Evolutionary conservation across 2,888 invertebrate species (phyloP).

Genomic region (Mythimna impura): DNA sequence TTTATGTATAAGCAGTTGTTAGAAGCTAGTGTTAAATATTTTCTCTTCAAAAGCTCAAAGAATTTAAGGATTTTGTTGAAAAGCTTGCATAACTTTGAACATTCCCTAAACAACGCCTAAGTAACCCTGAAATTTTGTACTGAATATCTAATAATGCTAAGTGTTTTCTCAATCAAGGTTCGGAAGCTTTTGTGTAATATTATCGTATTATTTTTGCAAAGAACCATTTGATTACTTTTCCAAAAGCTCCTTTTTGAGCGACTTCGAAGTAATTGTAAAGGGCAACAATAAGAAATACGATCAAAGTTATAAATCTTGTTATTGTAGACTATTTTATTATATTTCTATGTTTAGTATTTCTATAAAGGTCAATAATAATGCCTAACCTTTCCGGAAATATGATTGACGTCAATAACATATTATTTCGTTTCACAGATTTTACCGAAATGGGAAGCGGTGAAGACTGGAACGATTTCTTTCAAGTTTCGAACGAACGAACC

Average conservation of each 20-base stretch:
- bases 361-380: conserved; percentile 1
- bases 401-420: background rate
- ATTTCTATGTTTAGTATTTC: conserved; percentile 10
- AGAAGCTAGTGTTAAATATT: conserved; percentile 4
- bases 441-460: conserved; percentile 97
- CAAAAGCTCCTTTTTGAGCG: conserved; percentile 3
- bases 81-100: conserved; percentile 31
- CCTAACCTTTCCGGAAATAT: background rate
- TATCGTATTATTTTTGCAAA: conserved; percentile 16
- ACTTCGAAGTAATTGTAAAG: conserved; percentile 3
- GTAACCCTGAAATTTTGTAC: conserved; percentile 30
- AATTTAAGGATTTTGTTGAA: conserved; percentile 37
- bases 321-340: conserved; percentile 5
- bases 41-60: conserved; percentile 12
- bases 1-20: too few species aligned
- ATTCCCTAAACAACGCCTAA: conserved; percentile 27
- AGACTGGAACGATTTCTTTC: conserved; percentile 97
- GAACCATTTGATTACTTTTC: background rate
- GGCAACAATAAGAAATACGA: conserved; percentile 1
- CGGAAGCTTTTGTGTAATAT: conserved; percentile 16
- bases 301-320: background rate
- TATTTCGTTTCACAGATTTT: conserved; percentile 91
- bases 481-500: conserved; percentile 99
- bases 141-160: conserved; percentile 36
- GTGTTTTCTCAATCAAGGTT: conserved; percentile 39